Base-by-base conservation (phyloP, 2,888 invertebrate genomes). In the Lingula anatina region DNA sequence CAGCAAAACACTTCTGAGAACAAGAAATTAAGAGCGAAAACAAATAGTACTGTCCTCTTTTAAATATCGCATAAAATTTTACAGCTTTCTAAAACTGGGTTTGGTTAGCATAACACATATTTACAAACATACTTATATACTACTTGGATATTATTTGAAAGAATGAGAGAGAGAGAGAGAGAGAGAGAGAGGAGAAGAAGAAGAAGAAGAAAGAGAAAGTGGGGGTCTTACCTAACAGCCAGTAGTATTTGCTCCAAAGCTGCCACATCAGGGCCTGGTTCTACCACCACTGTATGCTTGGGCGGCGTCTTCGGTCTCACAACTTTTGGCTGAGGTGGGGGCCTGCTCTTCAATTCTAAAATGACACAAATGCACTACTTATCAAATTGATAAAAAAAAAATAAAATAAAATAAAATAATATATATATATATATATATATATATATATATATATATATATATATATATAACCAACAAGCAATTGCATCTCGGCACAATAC, bases 371-470 rank as follows among this genome's bases (percentile, higher is more conserved):
- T 38, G 20, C 12, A n/a, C 20, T 38, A 9, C 9, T 9, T 9
- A n/a, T n/a, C n/a, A n/a, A n/a, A n/a, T 12, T 21, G 39, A 39
- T 1, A 2, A 39, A 39, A 9, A 2, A 12, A 25, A 9, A 15
- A 42, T 25, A 42, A 42, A 5, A 26, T 26, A 18, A 42, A 26
- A 18, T 25, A 41, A 25, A 41, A 41, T 41, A 41, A 41, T 41
- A 41, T 25, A 25, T 25, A 41, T 41, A 41, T 25, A 25, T 25
- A 41, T 41, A 41, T 25, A 25, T 25, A 41, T 41, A 41, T 39
- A 39, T 39, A 39, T 39, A 39, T 39, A 39, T 39, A 39, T 39
- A 39, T 39, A 39, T 39, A 39, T 39, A 39, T 39, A 39, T 39
- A 39, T 39, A 39, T 39, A 39, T 39, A 39, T 39, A 39, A 21